These are phyloP conservation scores for Kuschelorhynchus macadamiae DNA, from an alignment of 2,888 invertebrate species.

Conservation along the genomic window DNA sequence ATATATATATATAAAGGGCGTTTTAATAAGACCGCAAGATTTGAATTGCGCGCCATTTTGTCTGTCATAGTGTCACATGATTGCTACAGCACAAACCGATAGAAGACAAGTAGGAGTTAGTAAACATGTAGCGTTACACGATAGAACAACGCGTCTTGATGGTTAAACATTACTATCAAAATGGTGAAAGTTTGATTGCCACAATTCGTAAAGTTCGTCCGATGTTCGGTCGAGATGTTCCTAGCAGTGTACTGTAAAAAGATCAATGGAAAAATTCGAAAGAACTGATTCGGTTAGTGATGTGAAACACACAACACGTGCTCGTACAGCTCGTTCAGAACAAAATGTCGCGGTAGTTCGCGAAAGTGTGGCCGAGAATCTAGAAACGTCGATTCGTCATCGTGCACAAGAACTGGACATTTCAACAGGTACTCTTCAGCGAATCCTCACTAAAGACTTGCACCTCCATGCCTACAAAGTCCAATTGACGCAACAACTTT, in stretches of 20 bases:
- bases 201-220: constrained; percentile 22
- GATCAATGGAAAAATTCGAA: constrained; percentile 24
- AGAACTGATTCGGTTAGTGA: constrained; percentile 28
- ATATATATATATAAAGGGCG: too few relatives aligned
- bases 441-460: neutral
- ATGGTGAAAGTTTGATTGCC: too few relatives aligned
- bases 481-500: too few relatives aligned
- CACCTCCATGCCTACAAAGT: neutral
- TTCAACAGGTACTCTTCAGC: neutral
- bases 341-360: too few relatives aligned
- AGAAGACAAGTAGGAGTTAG: too few relatives aligned
- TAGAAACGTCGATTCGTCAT: neutral
- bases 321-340: too few relatives aligned
- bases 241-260: constrained; percentile 22
- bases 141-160: too few relatives aligned
- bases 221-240: constrained; percentile 18
- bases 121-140: too few relatives aligned
- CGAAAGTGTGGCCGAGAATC: neutral
- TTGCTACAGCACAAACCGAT: too few relatives aligned
- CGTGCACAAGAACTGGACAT: neutral
- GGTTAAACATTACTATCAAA: neutral
- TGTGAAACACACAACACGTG: constrained; percentile 8
- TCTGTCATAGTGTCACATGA: too few relatives aligned
- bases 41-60: neutral
- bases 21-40: constrained; percentile 3